phyloP scores from a whole-genome alignment of 2,888 invertebrate genomes.

The Ormyrus labotus region DNA sequence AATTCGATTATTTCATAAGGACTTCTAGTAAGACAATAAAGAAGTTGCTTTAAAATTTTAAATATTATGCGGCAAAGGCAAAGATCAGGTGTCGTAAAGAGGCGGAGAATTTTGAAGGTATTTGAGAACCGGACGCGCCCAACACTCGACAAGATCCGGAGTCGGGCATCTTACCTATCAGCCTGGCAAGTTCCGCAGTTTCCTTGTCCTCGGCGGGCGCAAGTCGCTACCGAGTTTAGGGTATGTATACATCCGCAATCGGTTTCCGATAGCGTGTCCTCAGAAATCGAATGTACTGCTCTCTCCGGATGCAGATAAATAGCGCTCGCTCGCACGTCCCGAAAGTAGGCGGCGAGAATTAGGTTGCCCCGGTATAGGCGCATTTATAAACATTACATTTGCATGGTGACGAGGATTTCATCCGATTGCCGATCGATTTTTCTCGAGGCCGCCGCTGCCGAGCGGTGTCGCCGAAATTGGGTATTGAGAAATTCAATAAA shows the following conservation, averaged over 20 bases:
- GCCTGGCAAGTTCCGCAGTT: no score
- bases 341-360: conserved; percentile 50
- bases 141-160: no score
- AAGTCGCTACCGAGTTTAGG: no score
- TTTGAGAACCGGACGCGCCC: no score
- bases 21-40: no score
- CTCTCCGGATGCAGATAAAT: background rate
- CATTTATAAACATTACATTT: conserved; percentile 54
- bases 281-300: conserved; percentile 45
- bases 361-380: conserved; percentile 29
- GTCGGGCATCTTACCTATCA: no score
- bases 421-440: conserved; percentile 44
- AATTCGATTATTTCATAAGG: no score
- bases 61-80: no score
- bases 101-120: no score
- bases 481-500: conserved; percentile 43
- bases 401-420: conserved; percentile 38
- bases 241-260: conserved; percentile 12
- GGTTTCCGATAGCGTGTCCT: conserved; percentile 46
- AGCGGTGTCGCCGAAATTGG: conserved; percentile 34
- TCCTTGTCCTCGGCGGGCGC: no score
- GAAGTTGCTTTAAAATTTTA: no score
- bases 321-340: background rate
- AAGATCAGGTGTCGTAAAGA: no score
- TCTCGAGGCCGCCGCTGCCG: conserved; percentile 19